Conservation (phyloP, 2,113 vertebrate genomes). For the Mormyrus iriodes region DNA sequence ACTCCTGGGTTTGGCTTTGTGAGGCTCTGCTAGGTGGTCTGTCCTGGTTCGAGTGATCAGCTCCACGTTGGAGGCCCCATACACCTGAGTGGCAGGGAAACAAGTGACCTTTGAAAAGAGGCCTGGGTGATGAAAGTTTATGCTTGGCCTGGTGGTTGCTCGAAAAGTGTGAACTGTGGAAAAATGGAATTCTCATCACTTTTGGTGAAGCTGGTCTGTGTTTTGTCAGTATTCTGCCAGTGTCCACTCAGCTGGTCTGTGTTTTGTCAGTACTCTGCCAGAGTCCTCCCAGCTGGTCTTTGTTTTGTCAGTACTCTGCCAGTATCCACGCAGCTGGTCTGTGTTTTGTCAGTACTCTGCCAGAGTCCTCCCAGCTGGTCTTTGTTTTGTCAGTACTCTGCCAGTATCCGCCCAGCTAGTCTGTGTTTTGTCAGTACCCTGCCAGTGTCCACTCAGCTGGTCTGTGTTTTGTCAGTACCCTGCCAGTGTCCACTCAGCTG, state of each 20-base stretch:
- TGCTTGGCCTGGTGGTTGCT: not conserved
- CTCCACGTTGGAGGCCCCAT: slow-evolving; percentile 92
- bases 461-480: not conserved
- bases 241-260: not conserved
- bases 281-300: not conserved
- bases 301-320: not conserved
- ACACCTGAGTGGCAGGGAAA: slow-evolving; percentile 67
- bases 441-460: not conserved
- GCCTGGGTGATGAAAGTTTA: not conserved
- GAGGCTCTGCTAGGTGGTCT: slow-evolving; percentile 89
- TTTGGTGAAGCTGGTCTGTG: not conserved
- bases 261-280: not conserved
- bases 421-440: not conserved
- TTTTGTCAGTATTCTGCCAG: not conserved
- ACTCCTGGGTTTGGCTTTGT: slow-evolving; percentile 94
- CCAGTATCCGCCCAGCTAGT: not conserved
- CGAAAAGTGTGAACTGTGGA: not conserved
- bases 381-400: not conserved
- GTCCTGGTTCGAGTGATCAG: slow-evolving; percentile 92
- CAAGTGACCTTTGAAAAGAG: not conserved
- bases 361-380: no score
- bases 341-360: not conserved
- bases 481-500: not conserved
- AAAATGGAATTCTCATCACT: not conserved
- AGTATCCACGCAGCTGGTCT: not conserved